Evolutionary conservation across 1,140 invertebrate species (phyloP).

Genomic region (Bombus confusus): DNA sequence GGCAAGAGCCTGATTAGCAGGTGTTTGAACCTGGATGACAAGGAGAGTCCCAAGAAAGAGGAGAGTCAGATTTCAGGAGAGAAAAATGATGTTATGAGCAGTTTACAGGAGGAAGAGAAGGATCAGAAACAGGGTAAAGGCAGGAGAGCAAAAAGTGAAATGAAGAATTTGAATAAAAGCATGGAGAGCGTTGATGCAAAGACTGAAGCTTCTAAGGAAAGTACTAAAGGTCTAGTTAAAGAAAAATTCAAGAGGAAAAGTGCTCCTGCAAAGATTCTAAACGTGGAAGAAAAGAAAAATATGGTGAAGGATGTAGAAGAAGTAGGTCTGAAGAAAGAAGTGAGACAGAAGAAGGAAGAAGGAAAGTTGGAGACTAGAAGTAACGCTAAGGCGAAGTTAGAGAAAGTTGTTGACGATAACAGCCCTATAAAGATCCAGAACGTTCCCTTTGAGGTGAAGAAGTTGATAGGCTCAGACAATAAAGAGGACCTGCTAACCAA

Average conservation of each 20-base stretch:
- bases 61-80: background rate
- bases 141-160: slow-evolving; percentile 17
- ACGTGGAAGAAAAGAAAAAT: background rate
- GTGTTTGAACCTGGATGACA: background rate
- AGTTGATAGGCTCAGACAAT: slow-evolving; percentile 48
- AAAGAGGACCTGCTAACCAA: slow-evolving; percentile 61
- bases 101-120: background rate
- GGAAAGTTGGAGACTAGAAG: slow-evolving; percentile 54
- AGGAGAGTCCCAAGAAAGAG: background rate
- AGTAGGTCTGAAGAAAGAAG: background rate
- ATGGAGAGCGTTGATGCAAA: background rate
- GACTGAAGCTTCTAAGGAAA: slow-evolving; percentile 37
- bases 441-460: slow-evolving; percentile 69
- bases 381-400: slow-evolving; percentile 20
- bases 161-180: background rate
- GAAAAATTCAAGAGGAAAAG: slow-evolving; percentile 28
- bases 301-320: background rate
- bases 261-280: background rate
- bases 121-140: slow-evolving; percentile 27
- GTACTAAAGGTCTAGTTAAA: background rate
- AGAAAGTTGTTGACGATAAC: background rate
- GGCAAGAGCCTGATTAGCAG: background rate
- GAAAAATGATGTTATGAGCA: too few species aligned
- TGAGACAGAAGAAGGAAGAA: slow-evolving; percentile 44
- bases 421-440: slow-evolving; percentile 28